These are phyloP conservation scores for Ataeniobius toweri DNA, from an alignment of 2,797 vertebrate genomes.

Conservation along the genomic window DNA sequence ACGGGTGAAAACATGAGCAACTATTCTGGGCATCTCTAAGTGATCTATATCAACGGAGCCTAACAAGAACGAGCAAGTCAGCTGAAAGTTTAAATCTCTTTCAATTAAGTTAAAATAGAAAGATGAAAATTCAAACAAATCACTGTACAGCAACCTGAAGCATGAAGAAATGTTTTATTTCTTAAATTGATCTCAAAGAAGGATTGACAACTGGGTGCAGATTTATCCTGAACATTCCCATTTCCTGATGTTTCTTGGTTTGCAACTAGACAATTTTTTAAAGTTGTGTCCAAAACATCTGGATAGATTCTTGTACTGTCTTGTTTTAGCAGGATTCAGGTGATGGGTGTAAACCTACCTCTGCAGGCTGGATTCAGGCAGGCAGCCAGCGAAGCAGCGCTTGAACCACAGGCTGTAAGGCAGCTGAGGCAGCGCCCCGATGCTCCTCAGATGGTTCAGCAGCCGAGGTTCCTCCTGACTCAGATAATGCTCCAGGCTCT, in stretches of 20 bases:
- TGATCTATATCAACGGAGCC: not conserved
- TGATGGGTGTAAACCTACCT: slow-evolving; percentile 76
- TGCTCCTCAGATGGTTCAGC: slow-evolving; percentile 86
- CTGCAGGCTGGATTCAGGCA: slow-evolving; percentile 95
- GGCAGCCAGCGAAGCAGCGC: slow-evolving; percentile 92
- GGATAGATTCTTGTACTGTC: not conserved
- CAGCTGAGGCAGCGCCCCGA: slow-evolving; percentile 82
- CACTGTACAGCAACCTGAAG: not conserved
- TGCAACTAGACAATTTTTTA: not conserved
- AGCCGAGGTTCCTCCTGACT: slow-evolving; percentile 91
- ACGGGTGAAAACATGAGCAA: not conserved
- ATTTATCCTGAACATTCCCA: not conserved
- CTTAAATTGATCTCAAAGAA: not conserved
- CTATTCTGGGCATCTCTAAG: not conserved
- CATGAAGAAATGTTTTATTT: not conserved
- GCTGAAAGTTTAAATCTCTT: not conserved
- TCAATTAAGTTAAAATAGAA: not conserved
- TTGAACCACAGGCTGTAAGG: slow-evolving; percentile 93
- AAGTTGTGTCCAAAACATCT: not conserved
- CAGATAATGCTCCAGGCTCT: slow-evolving; percentile 94
- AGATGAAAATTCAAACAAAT: not conserved
- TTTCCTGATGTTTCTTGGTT: not conserved
- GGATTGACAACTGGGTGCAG: not conserved
- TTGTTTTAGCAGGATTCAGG: not conserved
- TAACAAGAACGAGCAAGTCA: not conserved